These are phyloP conservation scores for Aphis gossypii DNA, from an alignment of 1,140 invertebrate genomes.

Conservation along the genomic window DNA sequence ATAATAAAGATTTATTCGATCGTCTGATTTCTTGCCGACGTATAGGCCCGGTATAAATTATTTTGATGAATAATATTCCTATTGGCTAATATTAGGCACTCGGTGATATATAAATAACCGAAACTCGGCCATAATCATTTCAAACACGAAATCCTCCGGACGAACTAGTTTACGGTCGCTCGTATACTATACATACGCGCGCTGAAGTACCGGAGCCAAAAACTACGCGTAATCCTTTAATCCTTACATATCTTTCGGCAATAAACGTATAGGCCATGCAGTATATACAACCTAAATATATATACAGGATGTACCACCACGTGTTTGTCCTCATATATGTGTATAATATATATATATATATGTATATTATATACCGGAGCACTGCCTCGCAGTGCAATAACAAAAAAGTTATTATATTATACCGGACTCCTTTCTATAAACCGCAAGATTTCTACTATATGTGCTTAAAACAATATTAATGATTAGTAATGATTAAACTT, in stretches of 20 bases:
- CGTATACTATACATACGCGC: not conserved
- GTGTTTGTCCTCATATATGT: not conserved
- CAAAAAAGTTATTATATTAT: too few relatives aligned
- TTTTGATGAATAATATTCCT: not conserved
- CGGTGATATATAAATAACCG: not conserved
- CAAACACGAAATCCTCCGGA: not conserved
- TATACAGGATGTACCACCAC: not conserved
- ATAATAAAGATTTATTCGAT: not conserved
- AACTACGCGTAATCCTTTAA: not conserved
- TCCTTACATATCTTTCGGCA: not conserved
- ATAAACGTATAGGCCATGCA: not conserved
- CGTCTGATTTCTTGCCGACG: not conserved
- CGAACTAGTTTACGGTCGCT: not conserved
- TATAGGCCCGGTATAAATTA: not conserved
- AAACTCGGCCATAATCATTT: not conserved
- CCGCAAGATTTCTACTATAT: not conserved
- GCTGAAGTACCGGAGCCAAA: not conserved
- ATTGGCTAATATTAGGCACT: not conserved
- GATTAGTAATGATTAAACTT: too few relatives aligned
- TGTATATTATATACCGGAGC: too few relatives aligned
- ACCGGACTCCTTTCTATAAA: not conserved
- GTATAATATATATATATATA: too few relatives aligned
- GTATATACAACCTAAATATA: not conserved
- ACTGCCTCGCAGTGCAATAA: too few relatives aligned
- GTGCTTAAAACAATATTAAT: too few relatives aligned